Evolutionary conservation across 2,888 invertebrate genomes (phyloP).

Genomic region (Tipula lateralis): DNA sequence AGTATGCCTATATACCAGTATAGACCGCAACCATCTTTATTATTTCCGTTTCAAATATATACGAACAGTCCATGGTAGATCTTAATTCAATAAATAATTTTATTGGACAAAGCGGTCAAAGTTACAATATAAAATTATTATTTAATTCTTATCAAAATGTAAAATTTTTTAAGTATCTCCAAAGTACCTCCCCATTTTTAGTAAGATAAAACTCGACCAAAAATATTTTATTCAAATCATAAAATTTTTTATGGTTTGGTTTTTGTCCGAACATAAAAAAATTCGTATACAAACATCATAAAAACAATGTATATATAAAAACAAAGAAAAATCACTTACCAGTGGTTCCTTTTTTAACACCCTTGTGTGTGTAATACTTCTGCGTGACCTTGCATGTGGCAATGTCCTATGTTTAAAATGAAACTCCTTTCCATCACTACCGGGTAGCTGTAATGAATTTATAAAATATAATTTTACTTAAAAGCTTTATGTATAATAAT

Average conservation of each 20-base stretch:
- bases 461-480: not conserved
- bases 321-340: conserved; percentile 58
- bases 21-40: too few species aligned
- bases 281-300: not conserved
- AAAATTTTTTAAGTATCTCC: not conserved
- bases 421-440: conserved; percentile 77
- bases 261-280: not conserved
- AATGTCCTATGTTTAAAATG: conserved; percentile 92
- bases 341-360: conserved; percentile 85
- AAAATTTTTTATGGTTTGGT: not conserved
- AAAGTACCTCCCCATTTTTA: not conserved
- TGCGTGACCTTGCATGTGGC: conserved; percentile 78
- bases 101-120: too few species aligned
- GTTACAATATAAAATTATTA: too few species aligned
- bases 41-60: too few species aligned
- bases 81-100: too few species aligned
- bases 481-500: not conserved
- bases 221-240: not conserved
- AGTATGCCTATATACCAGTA: too few species aligned
- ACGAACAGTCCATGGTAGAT: too few species aligned
- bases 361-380: conserved; percentile 84
- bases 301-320: not conserved
- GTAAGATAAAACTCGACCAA: not conserved
- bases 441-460: conserved; percentile 66
- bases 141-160: not conserved